Percentiles rank a stretch among this genome's conserved stretches.
Conservation (phyloP, 2,797 vertebrate species). For the Gambusia yucatana region DNA sequence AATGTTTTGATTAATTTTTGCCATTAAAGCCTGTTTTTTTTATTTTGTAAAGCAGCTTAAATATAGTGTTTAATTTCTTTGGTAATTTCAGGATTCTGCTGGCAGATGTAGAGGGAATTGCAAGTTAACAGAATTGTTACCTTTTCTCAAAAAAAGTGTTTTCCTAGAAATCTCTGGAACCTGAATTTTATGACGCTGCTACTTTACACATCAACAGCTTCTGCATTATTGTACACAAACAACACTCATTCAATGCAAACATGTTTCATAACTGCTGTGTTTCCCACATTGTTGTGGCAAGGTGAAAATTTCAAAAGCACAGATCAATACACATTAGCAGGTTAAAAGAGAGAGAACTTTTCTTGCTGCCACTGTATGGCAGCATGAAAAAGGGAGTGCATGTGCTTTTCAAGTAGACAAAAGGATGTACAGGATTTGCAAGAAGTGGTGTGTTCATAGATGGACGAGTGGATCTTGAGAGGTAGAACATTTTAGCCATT, state of each 20-base stretch:
- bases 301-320: constrained; percentile 40
- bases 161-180: neutral
- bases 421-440: constrained; percentile 62
- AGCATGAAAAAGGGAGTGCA: constrained; percentile 74
- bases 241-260: neutral
- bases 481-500: constrained; percentile 35
- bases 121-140: neutral
- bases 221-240: neutral
- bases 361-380: constrained; percentile 67
- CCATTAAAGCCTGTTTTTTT: neutral
- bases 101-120: neutral
- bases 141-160: neutral
- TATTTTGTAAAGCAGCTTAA: neutral
- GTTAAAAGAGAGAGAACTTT: constrained; percentile 78
- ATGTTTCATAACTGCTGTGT: neutral
- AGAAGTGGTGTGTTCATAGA: constrained; percentile 73
- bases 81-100: neutral
- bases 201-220: neutral
- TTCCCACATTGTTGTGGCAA: constrained; percentile 20
- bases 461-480: constrained; percentile 54
- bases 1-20: neutral
- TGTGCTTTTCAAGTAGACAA: constrained; percentile 43
- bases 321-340: constrained; percentile 90
- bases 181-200: neutral
- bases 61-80: neutral